Base-by-base conservation (phyloP, 2,888 invertebrate genomes). In the Lithophane semibrunnea region DNA sequence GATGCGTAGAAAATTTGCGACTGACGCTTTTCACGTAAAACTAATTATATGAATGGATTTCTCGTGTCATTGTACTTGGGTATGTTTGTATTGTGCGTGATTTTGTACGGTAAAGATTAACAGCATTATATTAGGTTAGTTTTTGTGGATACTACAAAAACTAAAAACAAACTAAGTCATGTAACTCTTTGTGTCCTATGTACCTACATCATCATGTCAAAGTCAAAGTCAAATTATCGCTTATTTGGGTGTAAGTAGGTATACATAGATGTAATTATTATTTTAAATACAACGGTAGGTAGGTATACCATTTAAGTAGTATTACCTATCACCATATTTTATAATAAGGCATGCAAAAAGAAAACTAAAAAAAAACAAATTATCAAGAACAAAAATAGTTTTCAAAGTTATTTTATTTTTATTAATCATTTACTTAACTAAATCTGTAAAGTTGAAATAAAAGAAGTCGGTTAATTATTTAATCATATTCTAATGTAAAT, bases 1-100 rank as follows among this genome's bases (percentile, higher is more conserved):
- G 10, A 16, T 16, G 58, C 16, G 10, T 74, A 58, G 47, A 60
- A 49, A 47, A 73, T 56, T 73, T 70, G 16, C 54, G 54, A 47
- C 21, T 12, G 54, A 37, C 29, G n/a, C 5, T 72, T 72, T 73
- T 73, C 29, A 47, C 7, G 56, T n/a, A 44, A 73, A 72, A 47
- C 29, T 4, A 72, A 37, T 72, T 56, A 60, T 72, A 56, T 56
- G 29, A 56, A 73, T 73, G 29, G 56, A 37, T n/a, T 56, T 47
- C 21, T 29, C 3, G 24, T 24, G 68, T 72, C 54, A 73, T 54
- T 73, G 42, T 42, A 37, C 2, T 24, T 24, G 8, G 10, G 24
- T 4, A 21, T 67, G 21, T 70, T 29, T 24, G 72, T 52, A 42
- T 70, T 54, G 10, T 42, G 24, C 13, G 2, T 49, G 29, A 66